phyloP scores from a whole-genome alignment of 2,888 invertebrate genomes.

The Tanypteryx hageni region DNA sequence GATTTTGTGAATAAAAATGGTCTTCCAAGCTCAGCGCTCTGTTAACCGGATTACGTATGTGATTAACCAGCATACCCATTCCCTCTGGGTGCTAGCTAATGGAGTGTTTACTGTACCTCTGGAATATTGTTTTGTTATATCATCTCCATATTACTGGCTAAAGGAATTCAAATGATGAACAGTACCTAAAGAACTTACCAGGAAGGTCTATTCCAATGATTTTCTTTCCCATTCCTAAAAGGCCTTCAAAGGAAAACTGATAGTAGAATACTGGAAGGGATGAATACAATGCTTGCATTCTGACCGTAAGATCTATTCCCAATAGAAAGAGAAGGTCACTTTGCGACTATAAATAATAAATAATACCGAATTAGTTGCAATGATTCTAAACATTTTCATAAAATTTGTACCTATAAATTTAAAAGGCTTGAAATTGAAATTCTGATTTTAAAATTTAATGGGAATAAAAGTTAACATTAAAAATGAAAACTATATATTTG shows the following conservation, averaged over 20 bases:
- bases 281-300: not conserved
- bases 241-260: slow-evolving; percentile 61
- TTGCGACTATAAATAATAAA: slow-evolving; percentile 39
- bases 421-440: not conserved
- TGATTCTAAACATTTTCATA: not conserved
- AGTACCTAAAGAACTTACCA: slow-evolving; percentile 21
- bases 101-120: too few species aligned
- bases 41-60: too few species aligned
- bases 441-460: not conserved
- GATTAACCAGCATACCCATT: too few species aligned
- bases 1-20: too few species aligned
- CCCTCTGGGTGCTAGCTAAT: too few species aligned
- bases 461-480: not conserved
- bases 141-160: too few species aligned
- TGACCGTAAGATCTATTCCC: slow-evolving; percentile 47
- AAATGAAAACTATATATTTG: not conserved
- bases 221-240: slow-evolving; percentile 60
- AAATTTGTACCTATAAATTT: not conserved
- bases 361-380: not conserved
- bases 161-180: too few species aligned
- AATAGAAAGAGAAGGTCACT: slow-evolving; percentile 55
- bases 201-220: not conserved
- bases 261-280: slow-evolving; percentile 48
- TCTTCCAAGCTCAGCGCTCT: too few species aligned
- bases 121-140: too few species aligned